Base-by-base conservation (phyloP, 92 coral and sea anemone species). In the Bergia sp. region DNA sequence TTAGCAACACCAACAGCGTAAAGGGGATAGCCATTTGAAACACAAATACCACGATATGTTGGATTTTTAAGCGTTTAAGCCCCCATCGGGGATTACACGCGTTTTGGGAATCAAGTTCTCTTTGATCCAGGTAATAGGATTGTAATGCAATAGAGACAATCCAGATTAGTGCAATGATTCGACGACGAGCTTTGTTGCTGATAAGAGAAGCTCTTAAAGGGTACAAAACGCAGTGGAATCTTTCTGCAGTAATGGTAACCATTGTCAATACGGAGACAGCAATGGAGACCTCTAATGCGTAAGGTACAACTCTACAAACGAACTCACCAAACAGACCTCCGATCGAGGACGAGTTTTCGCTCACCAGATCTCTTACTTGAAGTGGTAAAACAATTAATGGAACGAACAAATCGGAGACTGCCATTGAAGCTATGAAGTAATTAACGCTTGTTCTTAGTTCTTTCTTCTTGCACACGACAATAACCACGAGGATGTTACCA, bases 311-410 rank as follows among this genome's bases (percentile, higher is more conserved):
- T 77, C 92, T 94, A 80, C 96, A 94, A 61, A 82, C 69, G 11
- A 94, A 74, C 12, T 64, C 81, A 0, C 96, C 96, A 23, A 91
- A 7, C 7, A 45, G 61, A 2, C 96, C 96, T 16, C 81, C 82
- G 9, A 94, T 53, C 11, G 78, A 86, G 92, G 93, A 88, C 50
- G 88, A 88, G 2, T 47, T 20, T 77, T 94, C 94, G 11, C 85
- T 77, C 11, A 90, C 86, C 29, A 79, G 81, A 29, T 93, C 69
- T 1, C 91, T 73, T 12, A 92, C 82, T 92, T 90, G 90, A 7
- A 94, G 47, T 1, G 96, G 96, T 93, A 92, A 90, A 92, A 90
- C 88, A 67, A 92, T 88, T 39, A 94, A 89, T 9, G 96, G 86
- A 7, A 45, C 50, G 0, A 45, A 45, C 50, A 7, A 45, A 45